Evolutionary conservation across 2,888 invertebrate species (phyloP).

Genomic region (Agrochola circellaris): DNA sequence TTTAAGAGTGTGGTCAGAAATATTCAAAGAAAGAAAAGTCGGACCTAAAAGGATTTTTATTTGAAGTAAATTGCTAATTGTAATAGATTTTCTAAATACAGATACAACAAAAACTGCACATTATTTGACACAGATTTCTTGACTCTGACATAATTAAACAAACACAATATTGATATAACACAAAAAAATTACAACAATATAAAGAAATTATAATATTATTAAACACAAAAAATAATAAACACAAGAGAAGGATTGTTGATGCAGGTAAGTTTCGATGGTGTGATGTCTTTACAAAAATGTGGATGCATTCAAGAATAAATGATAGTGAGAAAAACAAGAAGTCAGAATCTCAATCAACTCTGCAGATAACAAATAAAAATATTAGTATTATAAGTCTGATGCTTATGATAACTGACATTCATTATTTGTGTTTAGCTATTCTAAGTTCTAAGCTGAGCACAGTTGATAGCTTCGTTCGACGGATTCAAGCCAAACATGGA

Average conservation of each 20-base stretch:
- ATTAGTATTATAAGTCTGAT: slow-evolving; percentile 65
- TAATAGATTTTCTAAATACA: slow-evolving; percentile 1
- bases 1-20: not conserved
- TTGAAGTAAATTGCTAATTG: not conserved
- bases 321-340: slow-evolving; percentile 62
- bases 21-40: not conserved
- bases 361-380: slow-evolving; percentile 57
- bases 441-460: slow-evolving; percentile 74
- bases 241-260: slow-evolving; percentile 74
- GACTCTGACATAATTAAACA: slow-evolving; percentile 18
- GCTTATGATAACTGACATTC: slow-evolving; percentile 62
- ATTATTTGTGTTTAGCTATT: slow-evolving; percentile 71
- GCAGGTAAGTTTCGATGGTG: slow-evolving; percentile 90
- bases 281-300: slow-evolving; percentile 84
- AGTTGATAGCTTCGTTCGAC: slow-evolving; percentile 67
- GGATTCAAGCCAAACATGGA: slow-evolving; percentile 58
- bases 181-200: slow-evolving; percentile 59
- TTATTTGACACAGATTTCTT: slow-evolving; percentile 8
- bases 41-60: not conserved
- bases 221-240: slow-evolving; percentile 68
- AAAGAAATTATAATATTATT: slow-evolving; percentile 49
- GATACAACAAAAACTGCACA: slow-evolving; percentile 1
- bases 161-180: slow-evolving; percentile 35
- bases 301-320: slow-evolving; percentile 72
- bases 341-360: slow-evolving; percentile 48